Conservation (phyloP, 2,888 invertebrate species). For the Andrena haemorrhoa region DNA sequence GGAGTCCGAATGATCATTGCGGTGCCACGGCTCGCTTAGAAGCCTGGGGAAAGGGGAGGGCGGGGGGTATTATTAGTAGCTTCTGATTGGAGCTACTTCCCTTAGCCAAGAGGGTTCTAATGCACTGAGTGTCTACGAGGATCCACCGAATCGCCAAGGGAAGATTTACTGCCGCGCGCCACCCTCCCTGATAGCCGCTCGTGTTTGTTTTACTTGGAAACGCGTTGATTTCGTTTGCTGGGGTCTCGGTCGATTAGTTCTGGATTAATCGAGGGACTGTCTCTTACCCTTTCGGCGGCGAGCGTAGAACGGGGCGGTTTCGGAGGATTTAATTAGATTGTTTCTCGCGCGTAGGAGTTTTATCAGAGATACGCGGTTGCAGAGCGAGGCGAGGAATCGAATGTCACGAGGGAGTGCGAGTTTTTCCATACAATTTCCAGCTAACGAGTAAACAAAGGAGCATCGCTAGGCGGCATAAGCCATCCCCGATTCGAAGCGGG, state of each 20-base stretch:
- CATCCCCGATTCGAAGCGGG: constrained; percentile 43
- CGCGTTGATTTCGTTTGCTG: constrained; percentile 5
- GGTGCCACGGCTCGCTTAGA: constrained; percentile 70
- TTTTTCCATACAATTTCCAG: constrained; percentile 12
- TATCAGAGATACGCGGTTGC: background rate
- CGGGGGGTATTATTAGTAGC: constrained; percentile 78
- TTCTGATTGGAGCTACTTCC: constrained; percentile 80
- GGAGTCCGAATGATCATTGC: constrained; percentile 80
- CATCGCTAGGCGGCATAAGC: background rate
- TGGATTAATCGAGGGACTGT: background rate
- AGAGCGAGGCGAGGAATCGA: background rate
- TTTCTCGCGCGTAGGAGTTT: no score
- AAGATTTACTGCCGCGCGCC: constrained; percentile 71
- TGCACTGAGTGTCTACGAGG: constrained; percentile 71
- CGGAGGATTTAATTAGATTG: no score
- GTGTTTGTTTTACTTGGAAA: constrained; percentile 32
- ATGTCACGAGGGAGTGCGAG: background rate
- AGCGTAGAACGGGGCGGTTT: background rate
- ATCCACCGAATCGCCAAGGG: constrained; percentile 50
- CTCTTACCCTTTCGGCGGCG: background rate
- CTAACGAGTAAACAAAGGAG: constrained; percentile 36
- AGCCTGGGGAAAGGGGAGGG: constrained; percentile 60
- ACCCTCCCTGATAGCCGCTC: background rate
- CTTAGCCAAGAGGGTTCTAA: constrained; percentile 74
- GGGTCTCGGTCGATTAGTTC: background rate